Evolutionary conservation across 2,888 invertebrate genomes (phyloP), one percentile per base, ranked within the genome.

Genomic region (Dorcus hopei): DNA sequence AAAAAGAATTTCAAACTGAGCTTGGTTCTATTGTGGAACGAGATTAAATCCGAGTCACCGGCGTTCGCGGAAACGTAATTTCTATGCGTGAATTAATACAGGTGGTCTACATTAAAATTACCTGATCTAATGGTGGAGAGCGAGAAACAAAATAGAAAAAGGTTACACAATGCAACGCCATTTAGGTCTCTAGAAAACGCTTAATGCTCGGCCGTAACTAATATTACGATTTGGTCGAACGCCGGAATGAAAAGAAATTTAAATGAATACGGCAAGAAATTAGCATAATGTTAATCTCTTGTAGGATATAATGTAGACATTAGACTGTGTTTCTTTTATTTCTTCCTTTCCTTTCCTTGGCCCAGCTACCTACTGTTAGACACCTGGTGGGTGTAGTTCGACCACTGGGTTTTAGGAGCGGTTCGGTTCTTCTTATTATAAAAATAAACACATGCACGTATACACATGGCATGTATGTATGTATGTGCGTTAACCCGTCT

Each of bases 241-340:
- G 45, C 48, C 26, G 41, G 54, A 48, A 40, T 54, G 54, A 58
- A 58, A 53, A 58, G 54, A 49, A 40, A 49, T 38, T 52, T 56
- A 26, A 53, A 45, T 55, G 49, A 52, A 59, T 55, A 57, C 26
- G 7, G 52, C 49, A 49, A 42, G 48, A 50, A 59, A 60, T 57
- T 57, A 57, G 39, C 54, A 57, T 57, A 61, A 57, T 61, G 57
- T 52, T 59, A 59, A 59, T 59, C 42, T 52, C 52, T 47, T 60
- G 51, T 61, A 55, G 61, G 62, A 65, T 64, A 65, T 67, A 66
- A 68, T 67, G 67, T 67, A 67, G 67, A 67, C 67, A 67, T 68
- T 67, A 67, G 48, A 45, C 49, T 52, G 26, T 33, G 53, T 23
- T 23, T 52, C 59, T 52, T 59, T 59, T 59, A 59, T 64, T 66